Conservation (phyloP, 2,888 invertebrate genomes). For the Seira ritae region DNA sequence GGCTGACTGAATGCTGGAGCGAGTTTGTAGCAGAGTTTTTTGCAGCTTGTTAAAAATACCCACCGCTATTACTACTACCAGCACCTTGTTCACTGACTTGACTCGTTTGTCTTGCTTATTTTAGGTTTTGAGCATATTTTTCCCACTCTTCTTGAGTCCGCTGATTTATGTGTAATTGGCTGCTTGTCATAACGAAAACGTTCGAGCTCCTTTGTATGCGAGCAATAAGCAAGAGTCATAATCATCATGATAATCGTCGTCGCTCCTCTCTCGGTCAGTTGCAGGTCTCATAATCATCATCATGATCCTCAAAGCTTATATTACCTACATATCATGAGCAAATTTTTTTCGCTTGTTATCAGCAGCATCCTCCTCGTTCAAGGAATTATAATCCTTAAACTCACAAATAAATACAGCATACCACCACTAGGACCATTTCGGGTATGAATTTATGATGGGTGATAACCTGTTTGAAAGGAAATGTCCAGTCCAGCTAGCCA, state of each 20-base stretch:
- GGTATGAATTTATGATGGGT: constrained; percentile 62
- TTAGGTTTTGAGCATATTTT: constrained; percentile 34
- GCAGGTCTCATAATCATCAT: constrained; percentile 17
- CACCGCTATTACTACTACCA: too few relatives aligned
- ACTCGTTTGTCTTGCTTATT: constrained; percentile 20
- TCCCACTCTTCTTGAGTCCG: constrained; percentile 45
- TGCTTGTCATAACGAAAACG: constrained; percentile 63
- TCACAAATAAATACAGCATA: background rate
- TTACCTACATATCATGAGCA: constrained; percentile 2
- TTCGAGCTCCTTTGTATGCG: constrained; percentile 54
- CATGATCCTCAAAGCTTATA: constrained; percentile 30
- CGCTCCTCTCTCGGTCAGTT: constrained; percentile 19
- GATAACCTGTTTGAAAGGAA: constrained; percentile 68
- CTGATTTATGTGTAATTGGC: constrained; percentile 59
- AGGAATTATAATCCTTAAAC: constrained; percentile 34
- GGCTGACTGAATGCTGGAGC: constrained; percentile 3
- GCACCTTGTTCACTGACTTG: constrained; percentile 7
- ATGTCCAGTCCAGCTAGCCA: constrained; percentile 62
- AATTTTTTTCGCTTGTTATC: constrained; percentile 56
- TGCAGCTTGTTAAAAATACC: constrained; percentile 22
- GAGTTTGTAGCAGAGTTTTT: constrained; percentile 1
- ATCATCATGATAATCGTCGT: constrained; percentile 42
- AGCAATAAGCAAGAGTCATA: constrained; percentile 59
- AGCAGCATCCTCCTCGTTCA: constrained; percentile 43
- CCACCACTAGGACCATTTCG: constrained; percentile 49